These are phyloP conservation scores for Dinothrombium tinctorium DNA, from an alignment of 1,140 invertebrate genomes.

Conservation along the genomic window DNA sequence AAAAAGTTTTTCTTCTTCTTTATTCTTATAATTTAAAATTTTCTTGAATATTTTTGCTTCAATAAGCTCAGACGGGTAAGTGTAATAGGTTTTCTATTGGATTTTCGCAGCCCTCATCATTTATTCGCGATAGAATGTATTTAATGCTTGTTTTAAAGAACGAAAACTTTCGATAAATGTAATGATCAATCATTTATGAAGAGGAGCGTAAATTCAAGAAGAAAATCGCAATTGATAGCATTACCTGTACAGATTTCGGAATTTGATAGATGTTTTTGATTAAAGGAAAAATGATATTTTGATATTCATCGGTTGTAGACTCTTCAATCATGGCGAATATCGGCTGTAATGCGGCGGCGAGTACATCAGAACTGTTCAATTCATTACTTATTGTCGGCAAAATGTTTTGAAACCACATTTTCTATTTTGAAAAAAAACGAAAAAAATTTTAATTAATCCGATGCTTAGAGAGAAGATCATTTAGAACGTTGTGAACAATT, in stretches of 20 bases:
- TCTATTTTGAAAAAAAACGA: slow-evolving; percentile 31
- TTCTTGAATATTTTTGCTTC: too few relatives aligned
- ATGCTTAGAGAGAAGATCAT: too few relatives aligned
- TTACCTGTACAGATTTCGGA: slow-evolving; percentile 45
- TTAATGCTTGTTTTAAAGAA: too few relatives aligned
- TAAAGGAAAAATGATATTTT: slow-evolving; percentile 49
- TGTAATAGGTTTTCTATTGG: too few relatives aligned
- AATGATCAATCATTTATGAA: background rate
- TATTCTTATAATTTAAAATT: too few relatives aligned
- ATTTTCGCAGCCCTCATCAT: too few relatives aligned
- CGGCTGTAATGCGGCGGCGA: slow-evolving; percentile 64
- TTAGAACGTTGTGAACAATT: too few relatives aligned
- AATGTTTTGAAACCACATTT: slow-evolving; percentile 81
- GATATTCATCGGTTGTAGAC: slow-evolving; percentile 54
- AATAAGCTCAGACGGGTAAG: too few relatives aligned
- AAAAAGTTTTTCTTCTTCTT: too few relatives aligned
- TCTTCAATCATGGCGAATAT: slow-evolving; percentile 67
- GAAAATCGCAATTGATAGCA: background rate
- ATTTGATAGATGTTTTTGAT: slow-evolving; percentile 52
- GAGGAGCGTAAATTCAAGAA: slow-evolving; percentile 1
- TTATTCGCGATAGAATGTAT: too few relatives aligned
- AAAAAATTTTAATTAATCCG: background rate
- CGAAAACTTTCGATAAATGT: too few relatives aligned
- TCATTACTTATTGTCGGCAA: slow-evolving; percentile 70
- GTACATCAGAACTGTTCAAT: slow-evolving; percentile 54